These are phyloP conservation scores for Toxonevra muliebris DNA, from an alignment of 2,888 invertebrate genomes.

Conservation along the genomic window DNA sequence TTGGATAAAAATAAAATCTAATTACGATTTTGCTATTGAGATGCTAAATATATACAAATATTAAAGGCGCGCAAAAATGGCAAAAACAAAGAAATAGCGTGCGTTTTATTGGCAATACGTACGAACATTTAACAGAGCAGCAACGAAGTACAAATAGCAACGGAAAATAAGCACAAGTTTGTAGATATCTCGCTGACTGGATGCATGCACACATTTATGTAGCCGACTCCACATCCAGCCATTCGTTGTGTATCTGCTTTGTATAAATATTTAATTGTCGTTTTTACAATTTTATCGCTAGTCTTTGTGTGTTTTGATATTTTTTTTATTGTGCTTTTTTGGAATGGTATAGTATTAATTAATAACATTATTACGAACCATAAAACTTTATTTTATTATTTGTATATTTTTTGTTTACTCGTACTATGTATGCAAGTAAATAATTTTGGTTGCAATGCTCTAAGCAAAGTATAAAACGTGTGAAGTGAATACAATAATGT, in stretches of 20 bases:
- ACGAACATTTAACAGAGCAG: too few relatives aligned
- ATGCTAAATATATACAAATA: too few relatives aligned
- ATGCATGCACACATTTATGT: conserved; percentile 5
- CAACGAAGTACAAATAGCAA: background rate
- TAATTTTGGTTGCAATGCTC: too few relatives aligned
- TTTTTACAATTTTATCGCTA: background rate
- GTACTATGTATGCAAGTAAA: too few relatives aligned
- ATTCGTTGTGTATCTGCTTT: conserved; percentile 15
- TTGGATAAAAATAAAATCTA: too few relatives aligned
- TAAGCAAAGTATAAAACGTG: too few relatives aligned
- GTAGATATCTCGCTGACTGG: background rate
- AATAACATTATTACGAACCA: conserved; percentile 16
- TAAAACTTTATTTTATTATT: conserved; percentile 17
- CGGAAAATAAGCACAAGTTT: background rate
- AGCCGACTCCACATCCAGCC: background rate
- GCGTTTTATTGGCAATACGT: too few relatives aligned
- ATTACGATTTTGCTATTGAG: too few relatives aligned
- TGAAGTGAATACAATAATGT: too few relatives aligned
- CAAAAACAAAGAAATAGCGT: too few relatives aligned
- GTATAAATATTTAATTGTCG: conserved; percentile 23
- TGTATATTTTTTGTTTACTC: conserved; percentile 3
- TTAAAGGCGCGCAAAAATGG: too few relatives aligned
- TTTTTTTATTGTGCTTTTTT: background rate
- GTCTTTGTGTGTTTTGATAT: background rate
- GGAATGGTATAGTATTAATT: background rate